Evolutionary conservation across 2,888 invertebrate genomes (phyloP).

Genomic region (Allolobophora icterica): DNA sequence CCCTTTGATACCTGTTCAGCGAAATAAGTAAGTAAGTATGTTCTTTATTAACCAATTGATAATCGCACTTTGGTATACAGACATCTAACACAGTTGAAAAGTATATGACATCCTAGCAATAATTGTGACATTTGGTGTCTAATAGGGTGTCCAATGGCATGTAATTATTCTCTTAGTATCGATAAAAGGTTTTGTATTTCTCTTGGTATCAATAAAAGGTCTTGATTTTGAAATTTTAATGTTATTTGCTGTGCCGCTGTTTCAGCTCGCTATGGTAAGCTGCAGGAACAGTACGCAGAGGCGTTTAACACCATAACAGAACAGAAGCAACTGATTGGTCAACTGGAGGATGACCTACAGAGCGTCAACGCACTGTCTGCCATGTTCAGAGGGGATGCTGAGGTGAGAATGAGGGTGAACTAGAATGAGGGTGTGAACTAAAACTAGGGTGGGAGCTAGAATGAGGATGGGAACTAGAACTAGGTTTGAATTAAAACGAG

Average conservation of each 20-base stretch:
- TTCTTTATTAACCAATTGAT: too few species aligned
- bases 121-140: too few species aligned
- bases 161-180: too few species aligned
- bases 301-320: slow-evolving; percentile 59
- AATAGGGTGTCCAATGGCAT: too few species aligned
- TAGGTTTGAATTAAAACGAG: background rate
- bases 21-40: too few species aligned
- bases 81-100: too few species aligned
- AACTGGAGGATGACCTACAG: slow-evolving; percentile 66
- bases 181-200: too few species aligned
- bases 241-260: background rate
- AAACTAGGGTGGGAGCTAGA: background rate
- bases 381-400: slow-evolving; percentile 65
- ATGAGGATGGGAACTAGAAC: background rate
- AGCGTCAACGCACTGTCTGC: slow-evolving; percentile 65
- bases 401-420: slow-evolving; percentile 50
- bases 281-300: slow-evolving; percentile 59
- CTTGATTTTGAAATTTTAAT: background rate
- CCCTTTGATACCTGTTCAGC: too few species aligned
- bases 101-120: too few species aligned
- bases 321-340: slow-evolving; percentile 63
- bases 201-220: background rate
- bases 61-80: too few species aligned
- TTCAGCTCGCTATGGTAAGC: slow-evolving; percentile 43
- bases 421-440: background rate